Conservation (phyloP, 2,113 vertebrate species). For the Nerophis lumbriciformis region DNA sequence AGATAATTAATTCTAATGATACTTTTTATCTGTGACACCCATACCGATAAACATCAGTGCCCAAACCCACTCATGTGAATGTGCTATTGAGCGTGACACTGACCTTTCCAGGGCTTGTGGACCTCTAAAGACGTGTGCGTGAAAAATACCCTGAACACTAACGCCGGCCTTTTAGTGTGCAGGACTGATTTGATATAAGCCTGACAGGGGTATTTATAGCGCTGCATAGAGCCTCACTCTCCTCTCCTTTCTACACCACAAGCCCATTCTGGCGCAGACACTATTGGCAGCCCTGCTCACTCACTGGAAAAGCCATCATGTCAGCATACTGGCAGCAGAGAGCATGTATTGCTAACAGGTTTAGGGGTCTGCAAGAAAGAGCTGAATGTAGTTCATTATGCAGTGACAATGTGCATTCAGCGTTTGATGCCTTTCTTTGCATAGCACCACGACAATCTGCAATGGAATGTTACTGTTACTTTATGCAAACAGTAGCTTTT, state of each 20-base stretch:
- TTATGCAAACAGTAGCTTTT: slow-evolving; percentile 32
- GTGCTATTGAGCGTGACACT: slow-evolving; percentile 62
- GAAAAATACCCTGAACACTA: slow-evolving; percentile 55
- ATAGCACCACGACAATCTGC: slow-evolving; percentile 38
- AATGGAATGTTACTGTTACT: slow-evolving; percentile 43
- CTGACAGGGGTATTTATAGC: slow-evolving; percentile 72
- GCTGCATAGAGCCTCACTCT: slow-evolving; percentile 42
- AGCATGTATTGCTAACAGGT: slow-evolving; percentile 71
- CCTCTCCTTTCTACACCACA: slow-evolving; percentile 38
- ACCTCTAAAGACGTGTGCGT: slow-evolving; percentile 47
- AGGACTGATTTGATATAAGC: slow-evolving; percentile 64
- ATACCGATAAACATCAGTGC: slow-evolving; percentile 62
- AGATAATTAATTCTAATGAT: slow-evolving; percentile 69
- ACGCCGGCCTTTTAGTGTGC: slow-evolving; percentile 51
- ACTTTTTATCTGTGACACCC: slow-evolving; percentile 51
- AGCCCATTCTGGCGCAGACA: slow-evolving; percentile 61
- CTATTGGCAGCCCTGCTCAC: slow-evolving; percentile 69
- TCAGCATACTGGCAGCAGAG: slow-evolving; percentile 70
- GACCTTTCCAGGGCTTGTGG: slow-evolving; percentile 59
- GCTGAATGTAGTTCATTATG: slow-evolving; percentile 55
- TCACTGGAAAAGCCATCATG: slow-evolving; percentile 74
- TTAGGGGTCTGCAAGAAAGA: slow-evolving; percentile 42
- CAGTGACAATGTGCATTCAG: slow-evolving; percentile 50
- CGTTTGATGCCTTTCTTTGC: slow-evolving; percentile 51
- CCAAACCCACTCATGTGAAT: slow-evolving; percentile 49